Conservation (phyloP, 2,888 invertebrate species). For the Cosmopolites sordidus region DNA sequence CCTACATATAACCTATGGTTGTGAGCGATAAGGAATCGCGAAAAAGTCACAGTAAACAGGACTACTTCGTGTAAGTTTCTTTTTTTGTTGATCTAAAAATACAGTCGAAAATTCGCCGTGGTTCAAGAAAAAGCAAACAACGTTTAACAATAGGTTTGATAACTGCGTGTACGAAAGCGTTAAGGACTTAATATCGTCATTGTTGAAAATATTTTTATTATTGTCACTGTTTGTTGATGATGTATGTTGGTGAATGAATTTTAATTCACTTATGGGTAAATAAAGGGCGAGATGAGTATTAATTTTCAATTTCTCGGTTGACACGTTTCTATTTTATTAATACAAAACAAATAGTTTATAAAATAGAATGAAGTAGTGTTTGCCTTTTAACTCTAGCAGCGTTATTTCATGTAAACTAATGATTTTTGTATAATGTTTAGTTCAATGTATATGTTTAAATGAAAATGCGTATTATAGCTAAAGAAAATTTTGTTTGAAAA, state of each 20-base stretch:
- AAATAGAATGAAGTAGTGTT: neutral
- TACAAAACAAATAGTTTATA: neutral
- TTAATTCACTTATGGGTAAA: no score
- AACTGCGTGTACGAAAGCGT: neutral
- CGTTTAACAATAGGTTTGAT: neutral
- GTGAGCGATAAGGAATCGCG: neutral
- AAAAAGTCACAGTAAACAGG: neutral
- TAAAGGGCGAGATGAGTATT: no score
- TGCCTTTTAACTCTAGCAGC: neutral
- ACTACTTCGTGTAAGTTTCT: neutral
- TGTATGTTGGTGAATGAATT: neutral
- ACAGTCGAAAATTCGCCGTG: neutral
- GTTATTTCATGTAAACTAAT: no score
- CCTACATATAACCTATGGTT: neutral
- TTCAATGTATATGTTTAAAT: no score
- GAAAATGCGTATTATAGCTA: no score
- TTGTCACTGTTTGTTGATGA: neutral
- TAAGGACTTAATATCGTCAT: conserved; percentile 1
- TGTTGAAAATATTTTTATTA: neutral
- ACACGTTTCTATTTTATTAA: no score
- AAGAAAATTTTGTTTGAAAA: no score
- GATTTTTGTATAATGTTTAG: no score
- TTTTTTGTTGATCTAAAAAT: no score
- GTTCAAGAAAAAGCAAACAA: neutral
- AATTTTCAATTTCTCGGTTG: no score